Conservation (phyloP, 2,113 vertebrate genomes). For the Paradoxurus hermaphroditus region DNA sequence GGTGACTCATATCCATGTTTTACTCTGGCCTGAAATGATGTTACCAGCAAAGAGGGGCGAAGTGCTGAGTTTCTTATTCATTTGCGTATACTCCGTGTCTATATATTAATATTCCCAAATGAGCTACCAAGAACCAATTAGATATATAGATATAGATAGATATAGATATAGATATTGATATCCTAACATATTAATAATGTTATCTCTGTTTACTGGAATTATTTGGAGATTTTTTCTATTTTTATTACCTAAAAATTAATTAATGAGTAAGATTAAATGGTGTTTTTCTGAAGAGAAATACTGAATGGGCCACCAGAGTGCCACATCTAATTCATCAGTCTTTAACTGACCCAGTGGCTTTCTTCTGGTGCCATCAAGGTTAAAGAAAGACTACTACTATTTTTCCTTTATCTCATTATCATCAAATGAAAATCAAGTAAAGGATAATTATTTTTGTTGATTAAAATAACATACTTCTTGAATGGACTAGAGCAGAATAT, state of each 20-base stretch:
- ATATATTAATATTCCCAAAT: background rate
- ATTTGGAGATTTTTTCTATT: background rate
- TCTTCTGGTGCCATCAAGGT: background rate
- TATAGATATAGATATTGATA: background rate
- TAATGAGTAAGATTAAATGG: background rate
- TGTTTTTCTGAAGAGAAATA: slow-evolving; percentile 9
- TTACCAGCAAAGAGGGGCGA: background rate
- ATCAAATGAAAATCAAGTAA: background rate
- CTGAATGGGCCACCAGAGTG: background rate
- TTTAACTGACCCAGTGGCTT: background rate
- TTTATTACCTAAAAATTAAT: background rate
- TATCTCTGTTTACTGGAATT: background rate
- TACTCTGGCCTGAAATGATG: background rate
- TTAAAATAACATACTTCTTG: background rate
- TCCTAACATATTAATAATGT: background rate
- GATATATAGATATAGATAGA: too few relatives aligned
- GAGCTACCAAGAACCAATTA: background rate
- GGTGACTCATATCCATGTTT: background rate
- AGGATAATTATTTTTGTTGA: background rate
- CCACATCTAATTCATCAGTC: background rate
- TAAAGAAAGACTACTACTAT: background rate
- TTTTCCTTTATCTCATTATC: background rate
- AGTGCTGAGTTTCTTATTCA: background rate
- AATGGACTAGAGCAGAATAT: background rate
- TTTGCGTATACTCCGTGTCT: background rate